Conservation (phyloP, 2,113 vertebrate species). For the Hemibagrus wyckioides region DNA sequence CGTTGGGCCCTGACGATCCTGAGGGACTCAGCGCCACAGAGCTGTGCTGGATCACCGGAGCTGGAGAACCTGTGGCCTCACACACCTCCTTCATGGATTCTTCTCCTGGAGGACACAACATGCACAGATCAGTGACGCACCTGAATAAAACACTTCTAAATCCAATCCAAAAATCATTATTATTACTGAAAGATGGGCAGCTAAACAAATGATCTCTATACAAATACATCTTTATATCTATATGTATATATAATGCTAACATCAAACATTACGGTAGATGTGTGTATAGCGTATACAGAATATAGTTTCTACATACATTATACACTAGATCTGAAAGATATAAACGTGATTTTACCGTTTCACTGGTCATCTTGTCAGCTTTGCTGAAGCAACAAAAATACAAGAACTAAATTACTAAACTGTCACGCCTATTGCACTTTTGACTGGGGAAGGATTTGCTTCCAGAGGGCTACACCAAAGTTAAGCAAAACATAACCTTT, state of each 20-base stretch:
- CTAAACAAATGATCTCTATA: background rate
- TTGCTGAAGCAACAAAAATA: background rate
- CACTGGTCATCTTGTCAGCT: background rate
- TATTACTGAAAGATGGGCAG: background rate
- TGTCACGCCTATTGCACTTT: background rate
- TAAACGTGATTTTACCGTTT: background rate
- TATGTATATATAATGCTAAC: background rate
- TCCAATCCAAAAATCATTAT: background rate
- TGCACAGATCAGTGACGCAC: background rate
- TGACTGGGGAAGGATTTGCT: background rate
- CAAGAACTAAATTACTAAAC: background rate
- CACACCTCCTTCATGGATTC: conserved; percentile 89
- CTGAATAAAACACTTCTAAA: background rate
- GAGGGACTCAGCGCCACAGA: conserved; percentile 78
- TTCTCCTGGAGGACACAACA: conserved; percentile 71
- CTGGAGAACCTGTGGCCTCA: conserved; percentile 87
- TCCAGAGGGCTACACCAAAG: background rate
- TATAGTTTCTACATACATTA: background rate
- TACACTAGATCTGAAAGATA: background rate
- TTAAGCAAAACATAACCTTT: background rate
- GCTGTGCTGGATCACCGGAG: conserved; percentile 92
- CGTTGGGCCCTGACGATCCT: conserved; percentile 74
- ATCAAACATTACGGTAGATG: background rate
- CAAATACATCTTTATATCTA: too few species aligned
- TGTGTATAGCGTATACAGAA: background rate